Conservation (phyloP, 2,113 vertebrate genomes). For the Hemibagrus wyckioides region DNA sequence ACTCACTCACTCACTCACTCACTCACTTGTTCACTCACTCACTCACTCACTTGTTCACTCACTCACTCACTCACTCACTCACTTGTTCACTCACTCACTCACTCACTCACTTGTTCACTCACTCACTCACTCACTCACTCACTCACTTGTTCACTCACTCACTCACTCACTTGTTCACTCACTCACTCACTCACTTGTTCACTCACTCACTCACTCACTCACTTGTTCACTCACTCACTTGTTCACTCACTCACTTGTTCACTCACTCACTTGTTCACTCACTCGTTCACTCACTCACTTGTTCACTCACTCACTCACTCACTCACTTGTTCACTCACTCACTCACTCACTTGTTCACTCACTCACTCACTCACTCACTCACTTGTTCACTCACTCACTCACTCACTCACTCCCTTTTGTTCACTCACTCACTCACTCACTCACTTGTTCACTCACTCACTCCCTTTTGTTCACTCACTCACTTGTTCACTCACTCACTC, state of each 20-base stretch:
- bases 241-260: neutral
- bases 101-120: neutral
- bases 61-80: too few relatives aligned
- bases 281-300: neutral
- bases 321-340: too few relatives aligned
- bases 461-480: too few relatives aligned
- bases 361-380: too few relatives aligned
- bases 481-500: neutral
- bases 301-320: too few relatives aligned
- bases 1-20: neutral
- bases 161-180: neutral
- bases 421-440: neutral
- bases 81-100: neutral
- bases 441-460: neutral
- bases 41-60: neutral
- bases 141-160: neutral
- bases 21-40: neutral
- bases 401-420: too few relatives aligned
- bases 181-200: too few relatives aligned
- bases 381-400: too few relatives aligned
- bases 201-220: neutral
- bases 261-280: too few relatives aligned
- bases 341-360: too few relatives aligned
- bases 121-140: neutral
- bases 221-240: neutral